These are phyloP conservation scores for Setophaga petechia DNA, from an alignment of 2,113 vertebrate genomes.

Conservation along the genomic window DNA sequence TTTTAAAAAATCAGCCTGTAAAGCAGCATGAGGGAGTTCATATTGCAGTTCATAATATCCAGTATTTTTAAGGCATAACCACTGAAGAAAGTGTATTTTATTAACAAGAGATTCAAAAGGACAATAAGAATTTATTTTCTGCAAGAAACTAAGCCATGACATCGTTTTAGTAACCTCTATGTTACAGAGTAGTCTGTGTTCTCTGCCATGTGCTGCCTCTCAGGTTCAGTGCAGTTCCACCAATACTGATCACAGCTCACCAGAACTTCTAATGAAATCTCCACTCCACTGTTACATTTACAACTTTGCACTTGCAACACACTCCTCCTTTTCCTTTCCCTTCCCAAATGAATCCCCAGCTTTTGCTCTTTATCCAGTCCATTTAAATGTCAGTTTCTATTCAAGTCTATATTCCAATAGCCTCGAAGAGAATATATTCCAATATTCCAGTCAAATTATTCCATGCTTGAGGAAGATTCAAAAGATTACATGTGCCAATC, in stretches of 20 bases:
- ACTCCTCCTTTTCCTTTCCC: neutral
- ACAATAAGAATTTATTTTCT: neutral
- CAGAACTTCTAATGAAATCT: neutral
- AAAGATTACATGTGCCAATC: neutral
- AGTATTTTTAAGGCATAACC: neutral
- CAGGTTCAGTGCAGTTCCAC: neutral
- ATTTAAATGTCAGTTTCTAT: neutral
- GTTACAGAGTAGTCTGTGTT: neutral
- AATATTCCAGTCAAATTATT: neutral
- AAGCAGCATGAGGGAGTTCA: neutral
- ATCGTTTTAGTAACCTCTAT: neutral
- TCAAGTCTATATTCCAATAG: neutral
- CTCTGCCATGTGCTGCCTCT: neutral
- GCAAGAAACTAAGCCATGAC: neutral
- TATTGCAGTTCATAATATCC: neutral
- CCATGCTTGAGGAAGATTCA: neutral
- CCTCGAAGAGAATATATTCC: too few species aligned
- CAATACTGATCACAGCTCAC: neutral
- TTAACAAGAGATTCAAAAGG: neutral
- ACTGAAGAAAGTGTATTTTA: neutral
- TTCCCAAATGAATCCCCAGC: neutral
- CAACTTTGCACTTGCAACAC: neutral
- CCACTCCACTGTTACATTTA: neutral
- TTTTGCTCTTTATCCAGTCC: neutral
- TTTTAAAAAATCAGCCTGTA: neutral